phyloP scores from a whole-genome alignment of 2,888 invertebrate genomes.

The Drosophila algonquin region DNA sequence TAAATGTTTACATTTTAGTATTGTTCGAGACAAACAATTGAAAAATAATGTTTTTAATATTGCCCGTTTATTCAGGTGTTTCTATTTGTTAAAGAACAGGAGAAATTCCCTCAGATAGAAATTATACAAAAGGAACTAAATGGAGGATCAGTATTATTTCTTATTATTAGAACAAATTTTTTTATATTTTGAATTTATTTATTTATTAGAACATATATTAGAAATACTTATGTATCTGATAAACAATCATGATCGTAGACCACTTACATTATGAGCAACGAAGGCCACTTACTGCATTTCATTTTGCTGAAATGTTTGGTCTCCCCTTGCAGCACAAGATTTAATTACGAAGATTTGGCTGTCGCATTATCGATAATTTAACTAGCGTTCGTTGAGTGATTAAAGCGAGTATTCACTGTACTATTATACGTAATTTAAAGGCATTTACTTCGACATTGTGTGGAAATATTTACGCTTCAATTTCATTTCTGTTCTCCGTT shows the following conservation, averaged over 20 bases:
- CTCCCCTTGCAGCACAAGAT: background rate
- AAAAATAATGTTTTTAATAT: conserved; percentile 54
- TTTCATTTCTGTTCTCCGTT: conserved; percentile 59
- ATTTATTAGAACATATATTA: too few species aligned
- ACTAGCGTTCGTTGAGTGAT: background rate
- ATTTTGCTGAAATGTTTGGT: background rate
- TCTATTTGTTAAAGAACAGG: conserved; percentile 32
- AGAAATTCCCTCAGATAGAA: background rate
- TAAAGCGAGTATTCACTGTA: background rate
- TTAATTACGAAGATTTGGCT: background rate
- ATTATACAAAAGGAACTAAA: background rate
- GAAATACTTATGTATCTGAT: too few species aligned
- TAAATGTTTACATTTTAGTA: conserved; percentile 41
- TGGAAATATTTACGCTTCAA: conserved; percentile 64
- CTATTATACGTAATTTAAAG: conserved; percentile 18
- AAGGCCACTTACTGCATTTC: too few species aligned
- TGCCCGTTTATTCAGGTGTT: conserved; percentile 45
- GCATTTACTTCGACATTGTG: conserved; percentile 4
- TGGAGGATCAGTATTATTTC: background rate
- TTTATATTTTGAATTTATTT: too few species aligned
- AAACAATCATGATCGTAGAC: too few species aligned
- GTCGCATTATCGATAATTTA: background rate
- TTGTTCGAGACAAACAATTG: conserved; percentile 40
- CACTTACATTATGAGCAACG: too few species aligned
- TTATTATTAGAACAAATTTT: too few species aligned